These are phyloP conservation scores for Chaetops frenatus DNA, from an alignment of 2,113 vertebrate species.

Conservation along the genomic window DNA sequence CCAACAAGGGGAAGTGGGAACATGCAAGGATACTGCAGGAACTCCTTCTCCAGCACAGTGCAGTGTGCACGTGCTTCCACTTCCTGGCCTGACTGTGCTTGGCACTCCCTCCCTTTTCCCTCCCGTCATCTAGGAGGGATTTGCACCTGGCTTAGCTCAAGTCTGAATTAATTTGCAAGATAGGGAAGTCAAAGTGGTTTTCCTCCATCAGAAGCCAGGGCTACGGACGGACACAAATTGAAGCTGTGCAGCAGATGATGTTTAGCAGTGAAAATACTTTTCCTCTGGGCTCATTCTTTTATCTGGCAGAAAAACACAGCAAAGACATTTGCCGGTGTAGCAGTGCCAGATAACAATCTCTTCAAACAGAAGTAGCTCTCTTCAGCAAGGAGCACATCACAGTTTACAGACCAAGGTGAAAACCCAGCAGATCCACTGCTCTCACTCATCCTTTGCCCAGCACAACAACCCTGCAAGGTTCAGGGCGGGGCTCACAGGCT, in stretches of 20 bases:
- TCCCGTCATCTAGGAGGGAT: not conserved
- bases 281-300: not conserved
- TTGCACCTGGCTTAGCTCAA: constrained; percentile 26
- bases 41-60: not conserved
- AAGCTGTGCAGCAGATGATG: constrained; percentile 21
- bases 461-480: not conserved
- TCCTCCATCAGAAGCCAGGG: not conserved
- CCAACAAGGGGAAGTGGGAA: constrained; percentile 22
- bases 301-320: not conserved
- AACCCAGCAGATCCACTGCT: not conserved
- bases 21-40: not conserved
- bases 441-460: not conserved
- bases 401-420: not conserved
- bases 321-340: not conserved
- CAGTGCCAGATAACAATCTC: not conserved
- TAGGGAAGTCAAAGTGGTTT: not conserved
- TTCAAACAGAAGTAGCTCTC: not conserved
- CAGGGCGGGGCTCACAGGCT: not conserved
- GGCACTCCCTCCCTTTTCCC: not conserved
- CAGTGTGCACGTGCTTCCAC: not conserved
- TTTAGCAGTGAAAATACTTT: not conserved
- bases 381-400: not conserved
- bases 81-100: not conserved
- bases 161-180: not conserved
- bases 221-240: not conserved